Percentiles rank a stretch among this genome's conserved stretches.
These are phyloP conservation scores for Lagria hirta DNA, from an alignment of 2,888 invertebrate genomes.

Conservation along the genomic window DNA sequence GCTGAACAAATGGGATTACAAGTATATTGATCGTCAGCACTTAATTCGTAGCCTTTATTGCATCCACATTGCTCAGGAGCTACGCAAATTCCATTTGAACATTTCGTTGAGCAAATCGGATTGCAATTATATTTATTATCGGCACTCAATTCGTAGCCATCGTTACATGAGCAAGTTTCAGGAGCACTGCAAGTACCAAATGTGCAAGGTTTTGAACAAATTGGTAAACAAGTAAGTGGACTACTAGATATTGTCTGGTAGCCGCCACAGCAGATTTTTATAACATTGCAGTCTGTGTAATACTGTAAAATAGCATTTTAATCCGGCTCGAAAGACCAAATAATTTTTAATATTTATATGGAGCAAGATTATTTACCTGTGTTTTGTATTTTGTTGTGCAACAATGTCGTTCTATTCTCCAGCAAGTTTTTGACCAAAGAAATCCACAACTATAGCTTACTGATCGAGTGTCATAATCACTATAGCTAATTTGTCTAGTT, in stretches of 20 bases:
- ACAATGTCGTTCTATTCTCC: slow-evolving; percentile 8
- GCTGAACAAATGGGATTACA: slow-evolving; percentile 33
- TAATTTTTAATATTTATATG: too few species aligned
- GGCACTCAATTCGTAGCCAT: slow-evolving; percentile 25
- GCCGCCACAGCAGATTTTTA: slow-evolving; percentile 7
- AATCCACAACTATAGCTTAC: slow-evolving; percentile 7
- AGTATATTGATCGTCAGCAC: slow-evolving; percentile 12
- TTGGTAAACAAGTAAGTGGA: slow-evolving; percentile 1
- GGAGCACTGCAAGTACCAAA: slow-evolving; percentile 28
- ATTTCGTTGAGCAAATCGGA: slow-evolving; percentile 40
- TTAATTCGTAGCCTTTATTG: slow-evolving; percentile 24
- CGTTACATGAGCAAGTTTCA: slow-evolving; percentile 29
- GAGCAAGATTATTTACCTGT: slow-evolving; percentile 2
- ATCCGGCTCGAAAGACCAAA: too few species aligned
- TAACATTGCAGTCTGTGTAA: slow-evolving; percentile 8
- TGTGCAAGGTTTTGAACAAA: slow-evolving; percentile 1
- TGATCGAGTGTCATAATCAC: neutral
- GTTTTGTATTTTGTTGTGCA: neutral
- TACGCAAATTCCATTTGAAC: slow-evolving; percentile 50
- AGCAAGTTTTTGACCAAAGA: slow-evolving; percentile 10
- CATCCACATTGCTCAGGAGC: slow-evolving; percentile 34
- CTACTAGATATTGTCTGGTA: neutral
- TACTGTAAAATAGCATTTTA: slow-evolving; percentile 5
- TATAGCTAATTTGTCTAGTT: neutral
- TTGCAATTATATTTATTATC: slow-evolving; percentile 15